Base-by-base conservation (phyloP, 2,113 vertebrate genomes). In the Poicephalus gulielmi region DNA sequence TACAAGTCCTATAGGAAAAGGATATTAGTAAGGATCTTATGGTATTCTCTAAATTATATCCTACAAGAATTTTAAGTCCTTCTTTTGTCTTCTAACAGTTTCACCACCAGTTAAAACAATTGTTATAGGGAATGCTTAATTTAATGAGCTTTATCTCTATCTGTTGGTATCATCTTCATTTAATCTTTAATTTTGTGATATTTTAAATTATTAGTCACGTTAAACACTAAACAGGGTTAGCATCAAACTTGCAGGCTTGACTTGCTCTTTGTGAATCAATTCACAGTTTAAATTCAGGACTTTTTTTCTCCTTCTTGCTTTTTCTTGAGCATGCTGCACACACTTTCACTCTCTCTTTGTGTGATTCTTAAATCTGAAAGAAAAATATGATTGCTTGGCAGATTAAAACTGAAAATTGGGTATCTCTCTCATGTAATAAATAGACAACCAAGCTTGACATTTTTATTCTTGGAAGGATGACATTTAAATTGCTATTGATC, bases 131-230 rank as follows among this genome's bases (percentile, higher is more conserved):
- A 70, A 79, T 70, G 44, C 10, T 64, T 88, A 71, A 88, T 55
- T 39, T 16, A 52, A 46, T 50, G 8, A 88, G 3, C 2, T 59
- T 46, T 60, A 87, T 90, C 94, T 94, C 94, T 94, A 92, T 83
- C 66, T 83, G 59, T 84, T 96, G 92, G 90, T 95, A 91, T 86
- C 25, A 94, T 95, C 90, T 87, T 93, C 94, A 96, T 97, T 96
- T 92, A 96, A 96, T 96, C 94, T 93, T 98, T 98, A 97, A 97
- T 97, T 98, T 96, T 96, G n/a, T 64, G 28, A 76, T 95, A 75
- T 96, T 98, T 98, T 97, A 97, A 98, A 98, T 98, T 97, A 97
- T 97, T 98, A 98, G 97, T 88, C 87, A 78, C 92, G 91, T 98
- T 59, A 35, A 59, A 59, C 96, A 98, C 98, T 98, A 97, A 98